Conservation (phyloP, 2,113 vertebrate species). For the Semnornis frantzii region DNA sequence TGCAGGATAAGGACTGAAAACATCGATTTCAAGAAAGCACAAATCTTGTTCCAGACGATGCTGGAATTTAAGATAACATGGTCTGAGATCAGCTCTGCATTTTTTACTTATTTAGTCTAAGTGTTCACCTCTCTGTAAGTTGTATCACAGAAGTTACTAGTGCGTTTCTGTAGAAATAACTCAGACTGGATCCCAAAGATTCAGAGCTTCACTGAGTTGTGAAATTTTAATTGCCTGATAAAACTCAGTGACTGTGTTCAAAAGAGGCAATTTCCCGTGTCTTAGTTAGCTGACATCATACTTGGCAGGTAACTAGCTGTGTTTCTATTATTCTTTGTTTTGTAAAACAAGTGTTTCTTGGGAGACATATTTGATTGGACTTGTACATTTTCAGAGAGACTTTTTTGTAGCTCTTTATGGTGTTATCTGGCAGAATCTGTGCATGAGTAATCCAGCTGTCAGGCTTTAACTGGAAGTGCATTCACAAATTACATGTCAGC, state of each 20-base stretch:
- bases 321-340: background rate
- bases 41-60: background rate
- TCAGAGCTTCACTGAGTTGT: background rate
- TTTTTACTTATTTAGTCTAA: background rate
- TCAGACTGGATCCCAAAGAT: background rate
- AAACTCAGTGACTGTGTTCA: background rate
- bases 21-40: background rate
- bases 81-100: background rate
- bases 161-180: background rate
- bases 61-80: background rate
- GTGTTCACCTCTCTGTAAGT: background rate
- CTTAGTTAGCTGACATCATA: slow-evolving; percentile 10
- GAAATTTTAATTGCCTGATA: background rate
- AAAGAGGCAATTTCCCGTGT: background rate
- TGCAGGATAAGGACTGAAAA: background rate
- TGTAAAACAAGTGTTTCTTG: slow-evolving; percentile 1
- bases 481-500: slow-evolving; percentile 48
- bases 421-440: slow-evolving; percentile 19
- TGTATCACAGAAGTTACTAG: background rate
- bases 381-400: slow-evolving; percentile 16
- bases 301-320: background rate
- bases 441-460: slow-evolving; percentile 40
- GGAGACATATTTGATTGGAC: slow-evolving; percentile 6
- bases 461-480: slow-evolving; percentile 16
- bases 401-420: background rate